A percentile compares a stretch with the other conserved stretches of the same genome.
Conservation (phyloP, 1,140 invertebrate species). For the Drosophila azteca region DNA sequence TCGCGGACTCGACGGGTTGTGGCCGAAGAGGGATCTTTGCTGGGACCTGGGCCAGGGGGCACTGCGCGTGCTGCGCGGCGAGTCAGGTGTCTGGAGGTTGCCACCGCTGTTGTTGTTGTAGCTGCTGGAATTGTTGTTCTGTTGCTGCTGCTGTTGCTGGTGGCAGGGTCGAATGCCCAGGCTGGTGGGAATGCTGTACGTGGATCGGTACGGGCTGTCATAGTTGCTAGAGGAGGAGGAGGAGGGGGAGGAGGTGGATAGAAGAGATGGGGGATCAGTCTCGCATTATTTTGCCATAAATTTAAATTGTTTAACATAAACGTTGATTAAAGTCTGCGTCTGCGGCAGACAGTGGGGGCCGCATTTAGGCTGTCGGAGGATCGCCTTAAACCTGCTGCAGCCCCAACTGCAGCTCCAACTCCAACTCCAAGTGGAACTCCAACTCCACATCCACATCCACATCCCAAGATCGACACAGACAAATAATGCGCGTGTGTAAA, state of each 20-base stretch:
- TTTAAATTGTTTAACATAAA: constrained; percentile 83
- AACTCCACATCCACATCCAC: neutral
- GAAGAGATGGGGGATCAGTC: constrained; percentile 47
- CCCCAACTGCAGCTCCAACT: neutral
- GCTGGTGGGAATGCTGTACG: constrained; percentile 84
- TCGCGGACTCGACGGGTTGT: constrained; percentile 86
- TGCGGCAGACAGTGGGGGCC: constrained; percentile 51
- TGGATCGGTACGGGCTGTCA: constrained; percentile 84
- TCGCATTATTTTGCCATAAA: constrained; percentile 83
- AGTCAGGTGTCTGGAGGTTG: constrained; percentile 85
- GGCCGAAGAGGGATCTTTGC: constrained; percentile 88
- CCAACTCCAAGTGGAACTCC: constrained; percentile 1
- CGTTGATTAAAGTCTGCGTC: constrained; percentile 73
- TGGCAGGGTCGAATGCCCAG: constrained; percentile 78
- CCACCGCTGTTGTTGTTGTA: constrained; percentile 76
- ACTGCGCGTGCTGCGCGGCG: constrained; percentile 91
- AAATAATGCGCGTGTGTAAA: constrained; percentile 82
- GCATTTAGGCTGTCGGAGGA: constrained; percentile 66
- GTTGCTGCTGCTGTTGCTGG: constrained; percentile 48
- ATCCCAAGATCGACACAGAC: constrained; percentile 70
- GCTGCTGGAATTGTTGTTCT: constrained; percentile 77
- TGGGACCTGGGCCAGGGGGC: constrained; percentile 91
- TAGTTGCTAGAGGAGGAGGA: constrained; percentile 72
- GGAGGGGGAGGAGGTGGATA: constrained; percentile 1
- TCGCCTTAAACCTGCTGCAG: neutral